phyloP scores from a whole-genome alignment of 2,888 invertebrate genomes.

The Protophormia terraenovae region DNA sequence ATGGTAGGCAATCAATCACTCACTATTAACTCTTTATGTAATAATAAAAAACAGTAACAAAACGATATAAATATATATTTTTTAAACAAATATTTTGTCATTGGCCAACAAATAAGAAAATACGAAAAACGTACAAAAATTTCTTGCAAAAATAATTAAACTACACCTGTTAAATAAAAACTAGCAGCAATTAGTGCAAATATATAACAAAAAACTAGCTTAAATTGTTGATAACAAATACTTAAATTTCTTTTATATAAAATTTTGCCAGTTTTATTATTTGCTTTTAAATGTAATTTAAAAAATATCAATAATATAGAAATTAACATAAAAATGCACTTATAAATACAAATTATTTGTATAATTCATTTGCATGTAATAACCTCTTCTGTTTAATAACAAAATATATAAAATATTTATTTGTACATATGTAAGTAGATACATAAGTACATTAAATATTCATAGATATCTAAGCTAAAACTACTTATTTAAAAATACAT shows the following conservation, averaged over 20 bases:
- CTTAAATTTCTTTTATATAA: no score
- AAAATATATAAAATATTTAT: not conserved
- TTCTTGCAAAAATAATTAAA: not conserved
- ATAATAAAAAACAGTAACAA: not conserved
- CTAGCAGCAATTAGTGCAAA: slow-evolving; percentile 47
- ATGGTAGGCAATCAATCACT: slow-evolving; percentile 8
- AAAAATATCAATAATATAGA: no score
- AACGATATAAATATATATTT: not conserved
- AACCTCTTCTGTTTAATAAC: not conserved
- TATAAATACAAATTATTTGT: not conserved
- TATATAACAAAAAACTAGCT: not conserved
- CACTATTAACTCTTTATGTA: slow-evolving; percentile 29
- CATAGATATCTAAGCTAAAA: not conserved
- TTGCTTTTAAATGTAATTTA: no score
- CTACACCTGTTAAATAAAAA: not conserved
- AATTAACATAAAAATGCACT: slow-evolving; percentile 30
- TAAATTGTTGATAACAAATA: not conserved
- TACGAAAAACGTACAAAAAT: not conserved
- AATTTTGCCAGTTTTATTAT: no score
- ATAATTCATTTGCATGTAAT: not conserved
- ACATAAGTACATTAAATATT: not conserved
- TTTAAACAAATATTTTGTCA: slow-evolving; percentile 8
- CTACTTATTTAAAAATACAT: not conserved
- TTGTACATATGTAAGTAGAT: not conserved
- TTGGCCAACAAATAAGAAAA: not conserved